Percentiles rank a stretch among this genome's conserved stretches.
These are phyloP conservation scores for Acrocephalus arundinaceus DNA, from an alignment of 2,113 vertebrate genomes.

Conservation along the genomic window DNA sequence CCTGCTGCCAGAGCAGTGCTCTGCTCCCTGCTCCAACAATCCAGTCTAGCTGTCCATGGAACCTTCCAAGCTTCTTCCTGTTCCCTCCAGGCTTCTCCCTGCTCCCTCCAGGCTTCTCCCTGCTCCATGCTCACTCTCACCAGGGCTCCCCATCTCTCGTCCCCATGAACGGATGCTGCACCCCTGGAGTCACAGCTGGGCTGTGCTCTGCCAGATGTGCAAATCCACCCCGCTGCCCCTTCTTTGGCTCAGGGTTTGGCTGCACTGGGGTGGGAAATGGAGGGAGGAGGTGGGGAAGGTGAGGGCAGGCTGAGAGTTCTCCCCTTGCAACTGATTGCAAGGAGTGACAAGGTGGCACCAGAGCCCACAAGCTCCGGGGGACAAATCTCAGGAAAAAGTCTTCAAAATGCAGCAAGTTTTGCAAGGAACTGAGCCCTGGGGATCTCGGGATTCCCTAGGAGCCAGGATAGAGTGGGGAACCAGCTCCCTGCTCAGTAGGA, in stretches of 20 bases:
- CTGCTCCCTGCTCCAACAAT: accelerated
- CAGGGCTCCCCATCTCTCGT: not conserved
- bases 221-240: accelerated
- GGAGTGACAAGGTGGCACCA: not conserved
- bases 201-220: not conserved
- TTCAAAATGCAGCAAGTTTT: not conserved
- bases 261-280: accelerated
- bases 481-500: not conserved
- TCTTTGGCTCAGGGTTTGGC: not conserved
- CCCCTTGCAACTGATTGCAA: accelerated
- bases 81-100: not conserved
- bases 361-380: not conserved
- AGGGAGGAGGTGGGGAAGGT: not conserved
- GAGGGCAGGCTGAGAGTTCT: not conserved
- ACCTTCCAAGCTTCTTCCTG: not conserved
- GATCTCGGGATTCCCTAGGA: not conserved
- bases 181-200: accelerated
- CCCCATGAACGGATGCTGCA: accelerated
- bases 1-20: not conserved
- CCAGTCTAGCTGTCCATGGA: not conserved
- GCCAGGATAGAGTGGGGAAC: accelerated
- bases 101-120: not conserved
- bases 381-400: not conserved
- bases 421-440: accelerated
- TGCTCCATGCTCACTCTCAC: accelerated